Evolutionary conservation across 2,113 vertebrate species (phyloP).

Genomic region (Rallus limicola): DNA sequence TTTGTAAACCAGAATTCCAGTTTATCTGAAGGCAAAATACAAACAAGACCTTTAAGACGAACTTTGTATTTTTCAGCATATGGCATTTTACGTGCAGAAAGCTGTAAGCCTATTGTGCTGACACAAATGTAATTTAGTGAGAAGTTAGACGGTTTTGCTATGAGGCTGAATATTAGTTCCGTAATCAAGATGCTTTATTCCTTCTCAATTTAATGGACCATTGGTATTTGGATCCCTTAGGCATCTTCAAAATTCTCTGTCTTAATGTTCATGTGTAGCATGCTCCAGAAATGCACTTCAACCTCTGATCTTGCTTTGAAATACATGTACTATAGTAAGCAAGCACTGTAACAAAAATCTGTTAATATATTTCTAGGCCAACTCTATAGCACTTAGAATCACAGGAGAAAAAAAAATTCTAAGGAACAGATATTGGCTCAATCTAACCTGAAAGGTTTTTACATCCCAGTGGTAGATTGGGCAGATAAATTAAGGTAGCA

Average conservation of each 20-base stretch:
- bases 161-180: background rate
- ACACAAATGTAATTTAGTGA: background rate
- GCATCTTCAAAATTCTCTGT: background rate
- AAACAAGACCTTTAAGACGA: background rate
- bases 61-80: background rate
- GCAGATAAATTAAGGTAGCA: background rate
- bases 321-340: background rate
- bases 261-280: background rate
- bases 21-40: background rate
- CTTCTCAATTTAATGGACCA: background rate
- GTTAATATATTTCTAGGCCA: background rate
- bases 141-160: background rate
- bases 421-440: background rate
- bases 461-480: background rate
- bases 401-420: background rate
- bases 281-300: background rate
- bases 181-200: background rate
- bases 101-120: background rate
- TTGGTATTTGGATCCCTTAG: background rate
- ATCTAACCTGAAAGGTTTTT: background rate
- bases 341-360: background rate
- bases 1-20: background rate
- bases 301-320: background rate
- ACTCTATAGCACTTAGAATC: background rate
- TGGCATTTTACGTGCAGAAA: background rate